Evolutionary conservation across 2,888 invertebrate species (phyloP), one percentile per base, ranked within the genome.

Genomic region (Liopterus haemorrhoidalis): DNA sequence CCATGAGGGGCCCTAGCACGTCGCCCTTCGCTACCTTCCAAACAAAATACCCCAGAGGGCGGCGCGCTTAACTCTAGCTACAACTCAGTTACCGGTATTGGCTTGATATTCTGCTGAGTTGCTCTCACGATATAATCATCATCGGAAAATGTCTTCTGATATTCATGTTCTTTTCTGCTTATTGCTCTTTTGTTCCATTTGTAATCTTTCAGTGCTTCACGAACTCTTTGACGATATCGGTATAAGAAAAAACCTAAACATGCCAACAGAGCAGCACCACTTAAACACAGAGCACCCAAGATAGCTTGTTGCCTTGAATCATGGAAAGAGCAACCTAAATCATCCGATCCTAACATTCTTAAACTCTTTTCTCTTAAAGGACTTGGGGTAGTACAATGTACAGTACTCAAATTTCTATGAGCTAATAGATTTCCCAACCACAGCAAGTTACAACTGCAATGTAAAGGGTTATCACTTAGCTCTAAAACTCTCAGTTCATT

Each of bases 11-110:
- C 69, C 48, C 74, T 70, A 52, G 67, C 66, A 60, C 68, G 68
- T 66, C 69, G 61, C 58, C 67, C 67, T 58, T 67, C 67, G 59
- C 66, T 66, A 33, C 45, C 51, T 56, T 67, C 69, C 74, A 84
- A 74, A 78, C 81, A 84, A 75, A 74, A 84, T 70, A 76, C 83
- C 80, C 75, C 81, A 74, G 68, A 61, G 59, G 78, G 82, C 74
- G 87, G 86, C 80, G 88, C 87, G 85, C 87, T 86, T 73, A 87
- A 85, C 78, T 89, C 88, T 88, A 89, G 89, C 88, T 89, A 90
- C 85, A 90, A 88, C 68, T 89, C 90, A 75, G 90, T 90, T 61
- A 89, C 88, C 56, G 90, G 90, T 62, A 89, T 85, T 14, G 86
- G 85, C 63, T 80, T 75, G 51, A 73, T 66, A 62, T 75, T 62